Base-by-base conservation (phyloP, 2,888 invertebrate species). In the Monopis laevigella region DNA sequence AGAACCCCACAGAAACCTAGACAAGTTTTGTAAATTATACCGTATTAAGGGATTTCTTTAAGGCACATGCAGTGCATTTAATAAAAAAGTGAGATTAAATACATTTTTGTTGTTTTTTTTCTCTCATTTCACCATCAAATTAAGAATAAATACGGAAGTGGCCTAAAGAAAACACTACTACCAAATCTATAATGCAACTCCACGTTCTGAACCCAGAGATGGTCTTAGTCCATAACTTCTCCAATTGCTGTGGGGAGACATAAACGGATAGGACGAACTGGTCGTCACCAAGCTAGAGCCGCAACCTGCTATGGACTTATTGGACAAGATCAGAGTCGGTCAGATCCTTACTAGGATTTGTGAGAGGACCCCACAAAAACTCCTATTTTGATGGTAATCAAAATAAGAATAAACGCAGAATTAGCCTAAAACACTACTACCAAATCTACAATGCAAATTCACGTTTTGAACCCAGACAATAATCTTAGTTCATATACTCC, bases 241-340 rank as follows among this genome's bases (percentile, higher is more conserved):
- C 10, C 77, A 78, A 51, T 58, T 74, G 53, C 50, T 77, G 1
- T 74, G 75, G 75, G 75, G 74, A 3, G 57, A 56, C 32, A 53
- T 68, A 53, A 59, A 44, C 2, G 29, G 29, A 28, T 30, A n/a
- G 40, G 40, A n/a, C 10, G 29, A 18, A n/a, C n/a, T n/a, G n/a
- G n/a, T n/a, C n/a, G 40, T 40, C 2, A 40, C 28, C 2, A 16
- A 18, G n/a, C 40, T n/a, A 18, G 40, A 40, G 18, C 18, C 29
- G 7, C 29, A 40, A 4, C 18, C 40, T 2, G 29, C 28, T 28
- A 17, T 29, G 29, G 11, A n/a, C 10, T n/a, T 29, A 16, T 13
- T 40, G 11, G n/a, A 28, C 29, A 28, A 40, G 11, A 12, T 40
- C 10, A 27, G 29, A 19, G 14, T 27, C 2, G 28, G 28, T 2